These are phyloP conservation scores for Brassicogethes aeneus DNA, from an alignment of 2,888 invertebrate genomes.

Conservation along the genomic window DNA sequence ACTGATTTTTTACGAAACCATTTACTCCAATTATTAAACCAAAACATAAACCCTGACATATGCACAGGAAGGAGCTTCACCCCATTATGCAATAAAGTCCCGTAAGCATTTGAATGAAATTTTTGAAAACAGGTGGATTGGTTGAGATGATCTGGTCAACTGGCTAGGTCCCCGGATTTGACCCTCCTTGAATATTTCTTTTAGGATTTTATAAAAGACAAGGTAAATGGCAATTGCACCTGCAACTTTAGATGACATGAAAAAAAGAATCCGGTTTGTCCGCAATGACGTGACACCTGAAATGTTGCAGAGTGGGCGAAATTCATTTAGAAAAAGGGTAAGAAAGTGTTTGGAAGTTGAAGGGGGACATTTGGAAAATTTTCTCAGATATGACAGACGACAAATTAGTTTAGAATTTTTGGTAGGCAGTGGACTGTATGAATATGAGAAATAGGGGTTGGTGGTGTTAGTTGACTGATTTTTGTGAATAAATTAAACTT, in stretches of 20 bases:
- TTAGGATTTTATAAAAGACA: slow-evolving; percentile 2
- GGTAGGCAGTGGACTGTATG: too few relatives aligned
- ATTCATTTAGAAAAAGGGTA: slow-evolving; percentile 2
- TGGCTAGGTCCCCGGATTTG: slow-evolving; percentile 3
- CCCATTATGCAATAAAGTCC: slow-evolving; percentile 2
- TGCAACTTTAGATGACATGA: not conserved
- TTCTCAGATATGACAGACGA: slow-evolving; percentile 2
- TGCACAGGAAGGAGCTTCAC: slow-evolving; percentile 1
- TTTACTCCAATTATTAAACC: too few relatives aligned
- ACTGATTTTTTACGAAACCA: too few relatives aligned
- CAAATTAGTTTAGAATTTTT: not conserved
- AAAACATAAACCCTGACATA: not conserved
- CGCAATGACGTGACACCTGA: not conserved
- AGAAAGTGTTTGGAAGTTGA: too few relatives aligned
- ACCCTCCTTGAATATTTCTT: slow-evolving; percentile 2
- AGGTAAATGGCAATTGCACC: slow-evolving; percentile 3
- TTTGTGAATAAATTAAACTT: too few relatives aligned
- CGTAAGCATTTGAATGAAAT: not conserved
- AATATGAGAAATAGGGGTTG: too few relatives aligned
- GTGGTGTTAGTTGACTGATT: too few relatives aligned
- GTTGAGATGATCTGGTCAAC: too few relatives aligned
- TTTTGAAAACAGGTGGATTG: slow-evolving; percentile 4
- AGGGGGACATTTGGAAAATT: slow-evolving; percentile 1
- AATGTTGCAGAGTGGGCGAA: slow-evolving; percentile 1
- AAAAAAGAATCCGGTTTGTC: slow-evolving; percentile 1